These are phyloP conservation scores for Microtus montanus DNA, from an alignment of 2,113 vertebrate species.

Conservation along the genomic window DNA sequence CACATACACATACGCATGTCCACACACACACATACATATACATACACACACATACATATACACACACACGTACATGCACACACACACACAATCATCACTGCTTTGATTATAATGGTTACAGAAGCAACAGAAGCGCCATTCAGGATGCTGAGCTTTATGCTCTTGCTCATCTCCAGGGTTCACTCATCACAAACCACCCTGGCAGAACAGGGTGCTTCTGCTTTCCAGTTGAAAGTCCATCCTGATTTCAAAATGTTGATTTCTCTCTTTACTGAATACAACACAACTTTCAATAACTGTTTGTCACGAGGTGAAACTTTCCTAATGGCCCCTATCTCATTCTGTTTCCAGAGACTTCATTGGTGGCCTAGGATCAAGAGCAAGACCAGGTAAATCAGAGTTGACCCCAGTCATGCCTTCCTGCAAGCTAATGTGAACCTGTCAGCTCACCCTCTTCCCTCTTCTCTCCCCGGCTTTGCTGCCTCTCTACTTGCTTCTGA, in stretches of 20 bases:
- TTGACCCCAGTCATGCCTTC: background rate
- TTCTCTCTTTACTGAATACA: background rate
- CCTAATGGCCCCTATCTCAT: background rate
- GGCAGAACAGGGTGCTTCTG: background rate
- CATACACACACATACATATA: too few species aligned
- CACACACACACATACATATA: too few species aligned
- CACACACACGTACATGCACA: too few species aligned
- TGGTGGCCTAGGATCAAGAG: slow-evolving; percentile 83
- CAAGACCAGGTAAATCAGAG: slow-evolving; percentile 86
- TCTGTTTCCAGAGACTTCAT: slow-evolving; percentile 75
- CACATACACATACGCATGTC: too few species aligned
- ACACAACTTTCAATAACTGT: background rate
- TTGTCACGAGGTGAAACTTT: background rate
- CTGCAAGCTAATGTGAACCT: slow-evolving; percentile 10
- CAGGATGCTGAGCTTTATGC: background rate
- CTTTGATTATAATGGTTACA: slow-evolving; percentile 1
- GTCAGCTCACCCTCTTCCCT: slow-evolving; percentile 60
- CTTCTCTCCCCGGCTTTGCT: slow-evolving; percentile 82
- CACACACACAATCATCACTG: background rate
- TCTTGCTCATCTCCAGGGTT: background rate
- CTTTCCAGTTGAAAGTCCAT: background rate
- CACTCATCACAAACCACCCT: background rate
- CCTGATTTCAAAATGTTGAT: background rate
- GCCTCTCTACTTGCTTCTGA: slow-evolving; percentile 77
- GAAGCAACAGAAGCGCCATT: background rate